Conservation (phyloP, 2,888 invertebrate species). For the Agrotis segetum region DNA sequence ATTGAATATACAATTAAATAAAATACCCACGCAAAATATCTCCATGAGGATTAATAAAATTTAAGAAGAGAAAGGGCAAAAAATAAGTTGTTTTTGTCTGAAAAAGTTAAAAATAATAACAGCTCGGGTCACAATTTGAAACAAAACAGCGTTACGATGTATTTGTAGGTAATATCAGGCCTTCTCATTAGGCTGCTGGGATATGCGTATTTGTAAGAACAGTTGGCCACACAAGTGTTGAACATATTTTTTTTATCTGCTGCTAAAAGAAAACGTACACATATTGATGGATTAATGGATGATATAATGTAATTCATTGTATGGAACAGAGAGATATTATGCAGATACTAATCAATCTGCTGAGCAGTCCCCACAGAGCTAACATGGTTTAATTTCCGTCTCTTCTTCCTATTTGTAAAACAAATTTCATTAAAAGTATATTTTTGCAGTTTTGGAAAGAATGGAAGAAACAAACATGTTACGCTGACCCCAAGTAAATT, state of each 20-base stretch:
- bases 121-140: slow-evolving; percentile 63
- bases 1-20: not conserved
- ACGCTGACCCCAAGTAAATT: too few relatives aligned
- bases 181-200: slow-evolving; percentile 70
- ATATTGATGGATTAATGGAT: too few relatives aligned
- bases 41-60: slow-evolving; percentile 53
- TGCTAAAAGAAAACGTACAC: too few relatives aligned
- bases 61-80: slow-evolving; percentile 40
- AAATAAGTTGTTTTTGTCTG: slow-evolving; percentile 39
- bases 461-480: too few relatives aligned
- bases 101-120: slow-evolving; percentile 68
- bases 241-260: too few relatives aligned
- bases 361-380: too few relatives aligned
- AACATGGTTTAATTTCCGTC: too few relatives aligned
- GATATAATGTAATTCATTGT: not conserved
- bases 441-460: too few relatives aligned
- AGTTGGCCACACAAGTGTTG: slow-evolving; percentile 42
- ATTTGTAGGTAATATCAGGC: slow-evolving; percentile 67
- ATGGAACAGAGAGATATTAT: not conserved
- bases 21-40: slow-evolving; percentile 11
- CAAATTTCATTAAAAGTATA: too few relatives aligned
- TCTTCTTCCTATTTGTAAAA: too few relatives aligned
- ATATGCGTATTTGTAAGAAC: slow-evolving; percentile 60
- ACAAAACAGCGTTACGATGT: slow-evolving; percentile 68
- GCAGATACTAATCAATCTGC: not conserved